phyloP scores from a whole-genome alignment of 1,140 invertebrate species.

The Coboldia fuscipes region DNA sequence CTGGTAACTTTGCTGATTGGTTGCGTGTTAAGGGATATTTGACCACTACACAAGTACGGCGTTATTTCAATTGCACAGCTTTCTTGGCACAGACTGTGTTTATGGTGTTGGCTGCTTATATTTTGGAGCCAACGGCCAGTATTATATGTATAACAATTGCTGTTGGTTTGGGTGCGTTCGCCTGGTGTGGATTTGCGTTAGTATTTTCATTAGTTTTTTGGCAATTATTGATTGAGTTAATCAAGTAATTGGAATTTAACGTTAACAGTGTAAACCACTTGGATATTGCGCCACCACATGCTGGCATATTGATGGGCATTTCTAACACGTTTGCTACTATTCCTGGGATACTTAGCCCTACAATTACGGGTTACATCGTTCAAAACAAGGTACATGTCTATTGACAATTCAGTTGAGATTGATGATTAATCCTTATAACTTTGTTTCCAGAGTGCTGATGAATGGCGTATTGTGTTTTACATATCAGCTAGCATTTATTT shows the following conservation, averaged over 20 bases:
- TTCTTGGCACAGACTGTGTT: constrained; percentile 64
- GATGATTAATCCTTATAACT: constrained; percentile 2
- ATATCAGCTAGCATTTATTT: constrained; percentile 59
- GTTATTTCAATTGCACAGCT: constrained; percentile 50
- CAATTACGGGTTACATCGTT: constrained; percentile 56
- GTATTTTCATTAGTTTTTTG: constrained; percentile 5
- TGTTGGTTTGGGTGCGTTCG: constrained; percentile 70
- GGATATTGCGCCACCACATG: constrained; percentile 66
- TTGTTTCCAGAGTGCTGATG: constrained; percentile 36
- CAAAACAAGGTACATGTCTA: constrained; percentile 38
- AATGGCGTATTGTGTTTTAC: constrained; percentile 71
- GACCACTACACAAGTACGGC: constrained; percentile 49
- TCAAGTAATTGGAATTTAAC: constrained; percentile 15
- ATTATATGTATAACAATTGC: constrained; percentile 61
- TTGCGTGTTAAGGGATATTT: constrained; percentile 36
- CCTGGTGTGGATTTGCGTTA: constrained; percentile 70
- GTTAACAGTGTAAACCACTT: constrained; percentile 72
- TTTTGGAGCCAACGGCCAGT: constrained; percentile 35
- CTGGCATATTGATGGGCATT: constrained; percentile 66
- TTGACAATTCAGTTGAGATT: too few relatives aligned
- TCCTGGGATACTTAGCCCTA: constrained; percentile 68
- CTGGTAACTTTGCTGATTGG: constrained; percentile 64
- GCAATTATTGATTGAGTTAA: too few relatives aligned
- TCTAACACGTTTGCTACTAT: constrained; percentile 74
- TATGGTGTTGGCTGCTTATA: constrained; percentile 55